Evolutionary conservation across 2,888 invertebrate species (phyloP).

Genomic region (Watsonalla cultraria): DNA sequence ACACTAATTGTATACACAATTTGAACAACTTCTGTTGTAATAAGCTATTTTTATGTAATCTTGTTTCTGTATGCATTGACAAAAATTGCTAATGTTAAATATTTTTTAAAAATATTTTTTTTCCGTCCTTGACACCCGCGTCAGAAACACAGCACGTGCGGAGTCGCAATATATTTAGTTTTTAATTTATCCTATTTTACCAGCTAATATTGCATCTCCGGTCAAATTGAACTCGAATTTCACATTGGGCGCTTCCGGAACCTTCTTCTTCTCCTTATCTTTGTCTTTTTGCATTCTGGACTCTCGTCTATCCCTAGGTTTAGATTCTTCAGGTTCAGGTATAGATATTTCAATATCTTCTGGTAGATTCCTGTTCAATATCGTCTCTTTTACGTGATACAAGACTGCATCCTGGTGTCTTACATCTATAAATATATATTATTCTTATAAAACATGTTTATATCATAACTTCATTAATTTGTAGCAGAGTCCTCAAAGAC

Average conservation of each 20-base stretch:
- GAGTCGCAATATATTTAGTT: too few relatives aligned
- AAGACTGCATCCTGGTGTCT: conserved; percentile 59
- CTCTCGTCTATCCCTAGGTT: conserved; percentile 18
- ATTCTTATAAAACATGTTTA: background rate
- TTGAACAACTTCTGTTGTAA: too few relatives aligned
- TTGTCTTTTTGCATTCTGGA: conserved; percentile 28
- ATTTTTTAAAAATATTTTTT: too few relatives aligned
- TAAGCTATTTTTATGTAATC: too few relatives aligned
- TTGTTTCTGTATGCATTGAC: too few relatives aligned
- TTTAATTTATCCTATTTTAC: conserved; percentile 21
- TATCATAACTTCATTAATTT: too few relatives aligned
- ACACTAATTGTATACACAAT: too few relatives aligned
- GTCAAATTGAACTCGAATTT: conserved; percentile 46
- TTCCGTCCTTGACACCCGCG: too few relatives aligned
- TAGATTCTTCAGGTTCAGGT: conserved; percentile 15
- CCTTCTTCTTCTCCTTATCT: conserved; percentile 27
- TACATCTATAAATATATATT: conserved; percentile 34
- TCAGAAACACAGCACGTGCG: too few relatives aligned
- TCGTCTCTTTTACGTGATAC: conserved; percentile 37
- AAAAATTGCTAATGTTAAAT: too few relatives aligned
- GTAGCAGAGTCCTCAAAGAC: too few relatives aligned
- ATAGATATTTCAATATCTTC: conserved; percentile 11
- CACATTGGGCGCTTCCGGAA: conserved; percentile 22
- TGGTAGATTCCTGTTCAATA: conserved; percentile 24
- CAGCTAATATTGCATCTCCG: conserved; percentile 51